Base-by-base conservation (phyloP, 2,888 invertebrate species). In the Thereva unica region DNA sequence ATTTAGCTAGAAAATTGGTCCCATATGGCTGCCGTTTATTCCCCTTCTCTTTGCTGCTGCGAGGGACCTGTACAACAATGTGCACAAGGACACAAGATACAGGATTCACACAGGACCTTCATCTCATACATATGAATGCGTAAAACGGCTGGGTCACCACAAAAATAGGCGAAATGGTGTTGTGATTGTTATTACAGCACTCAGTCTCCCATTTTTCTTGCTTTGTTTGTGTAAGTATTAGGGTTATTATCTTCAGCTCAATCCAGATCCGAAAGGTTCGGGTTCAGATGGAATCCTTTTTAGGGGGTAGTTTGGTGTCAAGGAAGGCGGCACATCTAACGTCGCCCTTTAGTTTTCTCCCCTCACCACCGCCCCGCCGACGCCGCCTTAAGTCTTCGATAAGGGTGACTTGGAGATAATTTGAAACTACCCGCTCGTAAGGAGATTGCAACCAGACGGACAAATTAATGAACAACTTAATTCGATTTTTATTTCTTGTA, bases 381-480 rank as follows among this genome's bases (percentile, higher is more conserved):
- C 23, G 49, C 56, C 10, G 41, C 61, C 49, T 23, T 23, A 23
- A 40, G 61, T 34, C 5, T 23, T 8, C 41, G 50, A 54, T 57
- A 57, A 66, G 66, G 66, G 66, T 66, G 66, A 65, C 65, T 65
- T 34, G 54, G 55, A 55, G 55, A 55, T 65, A 65, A 65, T 65
- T 55, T 65, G 64, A 65, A 65, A 65, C 54, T 65, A 56, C 45
- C 54, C 64, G 55, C 49, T 47, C 55, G 49, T 65, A 65, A 65
- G 65, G 40, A 65, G 55, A 65, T 41, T 65, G 65, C 64, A 45
- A 54, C 64, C 53, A 64, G 53, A 45, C 54, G 59, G 64, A 68
- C 67, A 69, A 70, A 70, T 70, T 70, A 68, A 70, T 70, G 68
- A 68, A 70, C 64, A 68, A 68, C 64, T 70, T 70, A 70, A 70